These are phyloP conservation scores for Trogon melanurus DNA, from an alignment of 2,113 vertebrate species.

Conservation along the genomic window DNA sequence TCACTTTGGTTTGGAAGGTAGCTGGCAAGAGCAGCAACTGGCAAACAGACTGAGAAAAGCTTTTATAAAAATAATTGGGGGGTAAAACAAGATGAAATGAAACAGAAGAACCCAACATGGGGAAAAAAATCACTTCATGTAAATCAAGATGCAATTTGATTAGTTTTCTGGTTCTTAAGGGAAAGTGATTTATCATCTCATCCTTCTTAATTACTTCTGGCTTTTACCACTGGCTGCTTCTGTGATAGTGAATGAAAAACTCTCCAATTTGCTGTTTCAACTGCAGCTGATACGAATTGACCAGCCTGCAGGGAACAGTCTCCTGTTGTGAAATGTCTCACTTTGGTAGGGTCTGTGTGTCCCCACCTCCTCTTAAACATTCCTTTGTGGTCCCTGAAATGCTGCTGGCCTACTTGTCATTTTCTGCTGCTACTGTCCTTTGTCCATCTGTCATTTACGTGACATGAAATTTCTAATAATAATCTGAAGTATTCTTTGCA, in stretches of 20 bases:
- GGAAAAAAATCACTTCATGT: neutral
- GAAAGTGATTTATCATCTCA: neutral
- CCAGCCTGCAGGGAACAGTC: neutral
- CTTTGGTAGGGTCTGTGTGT: neutral
- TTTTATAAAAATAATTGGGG: neutral
- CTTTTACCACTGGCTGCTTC: neutral
- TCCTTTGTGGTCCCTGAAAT: neutral
- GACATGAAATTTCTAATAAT: conserved; percentile 37
- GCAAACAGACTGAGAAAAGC: neutral
- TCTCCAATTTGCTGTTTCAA: neutral
- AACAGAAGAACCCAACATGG: neutral
- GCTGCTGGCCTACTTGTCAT: neutral
- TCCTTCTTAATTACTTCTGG: neutral
- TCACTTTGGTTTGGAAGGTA: neutral
- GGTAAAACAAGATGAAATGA: neutral
- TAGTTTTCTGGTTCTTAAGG: neutral
- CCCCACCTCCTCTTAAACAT: neutral
- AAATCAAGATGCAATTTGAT: neutral
- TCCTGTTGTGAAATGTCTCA: neutral
- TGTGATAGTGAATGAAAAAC: neutral
- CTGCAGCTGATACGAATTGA: neutral
- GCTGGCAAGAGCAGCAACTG: neutral
- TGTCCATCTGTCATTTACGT: neutral
- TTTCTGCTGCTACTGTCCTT: neutral
- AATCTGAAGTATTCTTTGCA: conserved; percentile 15